Evolutionary conservation across 2,113 vertebrate genomes (phyloP).

Genomic region (Ibidorhyncha struthersii): DNA sequence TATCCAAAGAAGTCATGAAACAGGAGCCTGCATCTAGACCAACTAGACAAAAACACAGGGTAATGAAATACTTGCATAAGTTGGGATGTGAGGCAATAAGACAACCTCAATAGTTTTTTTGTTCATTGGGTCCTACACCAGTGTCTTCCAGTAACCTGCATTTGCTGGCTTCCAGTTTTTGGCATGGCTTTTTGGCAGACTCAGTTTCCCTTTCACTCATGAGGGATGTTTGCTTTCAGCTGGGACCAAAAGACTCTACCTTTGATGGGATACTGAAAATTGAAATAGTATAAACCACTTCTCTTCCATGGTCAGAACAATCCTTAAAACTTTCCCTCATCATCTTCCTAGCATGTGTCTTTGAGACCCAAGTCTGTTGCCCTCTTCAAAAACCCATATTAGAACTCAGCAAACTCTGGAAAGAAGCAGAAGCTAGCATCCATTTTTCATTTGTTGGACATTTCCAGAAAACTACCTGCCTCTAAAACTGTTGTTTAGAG

Average conservation of each 20-base stretch:
- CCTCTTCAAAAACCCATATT: not conserved
- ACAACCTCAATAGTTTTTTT: not conserved
- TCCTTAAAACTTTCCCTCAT: not conserved
- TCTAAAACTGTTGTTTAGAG: not conserved
- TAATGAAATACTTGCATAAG: not conserved
- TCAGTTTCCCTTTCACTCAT: not conserved
- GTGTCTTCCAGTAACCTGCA: constrained; percentile 39
- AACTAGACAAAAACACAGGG: not conserved
- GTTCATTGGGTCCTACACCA: not conserved
- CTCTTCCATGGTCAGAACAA: not conserved
- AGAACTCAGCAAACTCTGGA: not conserved
- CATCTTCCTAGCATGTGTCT: not conserved
- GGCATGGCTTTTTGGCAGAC: not conserved
- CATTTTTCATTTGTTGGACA: not conserved
- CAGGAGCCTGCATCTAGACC: not conserved
- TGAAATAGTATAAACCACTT: not conserved
- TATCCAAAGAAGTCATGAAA: not conserved
- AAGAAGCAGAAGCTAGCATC: not conserved
- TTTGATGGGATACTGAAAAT: not conserved
- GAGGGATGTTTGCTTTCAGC: not conserved
- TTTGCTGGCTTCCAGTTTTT: not conserved
- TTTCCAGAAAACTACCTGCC: not conserved
- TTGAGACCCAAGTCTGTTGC: not conserved
- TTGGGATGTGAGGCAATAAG: not conserved
- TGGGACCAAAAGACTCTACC: not conserved